Base-by-base conservation (phyloP, 2,113 vertebrate species). In the Xiphophorus hellerii region DNA sequence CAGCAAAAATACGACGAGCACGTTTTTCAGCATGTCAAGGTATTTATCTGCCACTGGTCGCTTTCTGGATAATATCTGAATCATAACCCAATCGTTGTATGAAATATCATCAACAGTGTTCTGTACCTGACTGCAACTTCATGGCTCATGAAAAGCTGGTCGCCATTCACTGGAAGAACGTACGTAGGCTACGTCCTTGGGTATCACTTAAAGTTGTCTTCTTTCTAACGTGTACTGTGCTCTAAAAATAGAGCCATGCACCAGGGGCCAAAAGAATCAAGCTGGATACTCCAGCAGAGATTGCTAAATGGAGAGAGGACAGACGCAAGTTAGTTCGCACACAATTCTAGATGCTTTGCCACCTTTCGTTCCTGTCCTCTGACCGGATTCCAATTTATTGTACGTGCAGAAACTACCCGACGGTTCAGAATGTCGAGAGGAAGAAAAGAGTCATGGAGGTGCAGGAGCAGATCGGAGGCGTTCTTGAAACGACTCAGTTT, bases 71-170 rank as follows among this genome's bases (percentile, higher is more conserved):
- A 2, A 54, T 25, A 3, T 25, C 15, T 8, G 20, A 54, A 25
- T 54, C 20, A 54, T 13, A 37, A 25, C 31, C 1, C 27, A n/a
- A 22, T 20, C 77, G 20, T 11, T 66, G 13, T 5, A 9, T 70
- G 27, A 20, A 20, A 62, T 66, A 13, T 69, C 42, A 11, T 30
- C 15, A 9, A 0, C 12, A 99, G 98, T 99, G 98, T 78, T 94
- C 95, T 14, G 96, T 96, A 71, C 88, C 90, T 3, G 96, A 95
- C 35, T 99, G 98, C 85, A 94, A 0, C 86, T 99, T 97, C 81
- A 96, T 83, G 31, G 97, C 97, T 7, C 96, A 98, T 48, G 97
- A 98, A 86, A 99, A 99, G 89, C 92, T 99, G 29, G 97, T 99
- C 73, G 94, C 92, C 70, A 96, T 99, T 74, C 98, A 99, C 39